phyloP scores from a whole-genome alignment of 2,113 vertebrate genomes.

The Blennius ocellaris region DNA sequence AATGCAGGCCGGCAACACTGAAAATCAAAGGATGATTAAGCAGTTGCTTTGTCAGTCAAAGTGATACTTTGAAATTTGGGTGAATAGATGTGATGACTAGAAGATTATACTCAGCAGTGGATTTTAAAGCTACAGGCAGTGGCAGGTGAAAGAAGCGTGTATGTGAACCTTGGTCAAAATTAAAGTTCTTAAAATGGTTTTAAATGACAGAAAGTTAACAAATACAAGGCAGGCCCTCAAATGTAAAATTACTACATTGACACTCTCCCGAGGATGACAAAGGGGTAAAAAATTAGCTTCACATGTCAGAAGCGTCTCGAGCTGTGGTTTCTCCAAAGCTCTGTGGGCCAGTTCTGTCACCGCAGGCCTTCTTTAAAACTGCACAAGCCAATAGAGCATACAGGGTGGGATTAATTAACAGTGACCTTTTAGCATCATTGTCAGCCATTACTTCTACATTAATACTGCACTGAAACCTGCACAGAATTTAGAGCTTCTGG shows the following conservation, averaged over 20 bases:
- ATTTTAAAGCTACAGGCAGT: no score
- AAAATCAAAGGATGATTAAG: conserved; percentile 4
- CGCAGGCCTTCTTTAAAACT: conserved; percentile 18
- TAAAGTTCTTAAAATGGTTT: no score
- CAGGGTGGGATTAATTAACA: conserved; percentile 48
- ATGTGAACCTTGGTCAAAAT: no score
- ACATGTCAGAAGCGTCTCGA: conserved; percentile 17
- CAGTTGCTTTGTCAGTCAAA: neutral
- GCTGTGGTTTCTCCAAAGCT: neutral
- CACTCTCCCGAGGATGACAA: no score
- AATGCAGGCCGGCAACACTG: neutral
- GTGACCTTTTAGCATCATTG: conserved; percentile 36
- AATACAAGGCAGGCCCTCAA: no score
- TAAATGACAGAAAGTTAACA: no score
- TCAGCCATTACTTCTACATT: conserved; percentile 28
- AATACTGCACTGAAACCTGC: conserved; percentile 48
- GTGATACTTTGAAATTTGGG: neutral
- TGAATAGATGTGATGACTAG: neutral
- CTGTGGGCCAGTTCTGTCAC: conserved; percentile 16
- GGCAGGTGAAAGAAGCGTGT: no score
- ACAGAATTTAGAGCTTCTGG: conserved; percentile 39
- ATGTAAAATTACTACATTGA: no score
- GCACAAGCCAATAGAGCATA: conserved; percentile 27
- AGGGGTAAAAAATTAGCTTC: neutral
- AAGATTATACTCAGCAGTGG: neutral